Conservation (phyloP, 2,888 invertebrate species). For the Sympetrum striolatum region DNA sequence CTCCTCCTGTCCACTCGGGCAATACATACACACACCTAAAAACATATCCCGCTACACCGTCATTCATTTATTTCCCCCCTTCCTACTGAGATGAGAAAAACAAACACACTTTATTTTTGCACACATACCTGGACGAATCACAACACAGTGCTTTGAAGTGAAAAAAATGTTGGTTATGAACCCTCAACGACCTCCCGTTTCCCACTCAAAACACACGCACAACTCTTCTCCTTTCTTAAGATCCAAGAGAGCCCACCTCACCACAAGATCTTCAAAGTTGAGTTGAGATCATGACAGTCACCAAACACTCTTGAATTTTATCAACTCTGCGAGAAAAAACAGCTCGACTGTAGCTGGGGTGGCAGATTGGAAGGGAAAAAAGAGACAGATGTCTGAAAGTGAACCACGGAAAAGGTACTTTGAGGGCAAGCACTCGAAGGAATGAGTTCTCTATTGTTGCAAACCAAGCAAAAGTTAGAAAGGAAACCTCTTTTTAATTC, state of each 20-base stretch:
- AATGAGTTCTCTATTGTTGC: conserved; percentile 15
- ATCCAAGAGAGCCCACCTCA: conserved; percentile 1
- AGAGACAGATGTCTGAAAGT: conserved; percentile 4
- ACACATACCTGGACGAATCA: conserved; percentile 44
- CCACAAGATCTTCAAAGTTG: conserved; percentile 34
- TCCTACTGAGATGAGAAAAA: conserved; percentile 35
- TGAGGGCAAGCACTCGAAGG: background rate
- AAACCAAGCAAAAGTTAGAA: background rate
- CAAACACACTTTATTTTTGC: conserved; percentile 24
- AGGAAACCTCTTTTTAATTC: background rate
- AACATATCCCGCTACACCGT: conserved; percentile 37
- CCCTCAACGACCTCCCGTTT: conserved; percentile 24
- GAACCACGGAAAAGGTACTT: background rate
- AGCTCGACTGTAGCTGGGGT: background rate
- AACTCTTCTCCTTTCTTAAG: background rate
- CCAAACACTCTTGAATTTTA: background rate
- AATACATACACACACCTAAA: conserved; percentile 28
- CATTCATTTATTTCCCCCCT: conserved; percentile 31
- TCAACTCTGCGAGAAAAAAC: background rate
- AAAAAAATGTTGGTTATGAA: conserved; percentile 37
- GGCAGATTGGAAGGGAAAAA: conserved; percentile 7
- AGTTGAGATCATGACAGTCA: conserved; percentile 33
- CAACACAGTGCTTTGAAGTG: conserved; percentile 44
- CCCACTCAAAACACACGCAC: conserved; percentile 21
- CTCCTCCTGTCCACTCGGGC: conserved; percentile 33